phyloP scores from a whole-genome alignment of 2,797 vertebrate species.

The Silurus aristotelis region DNA sequence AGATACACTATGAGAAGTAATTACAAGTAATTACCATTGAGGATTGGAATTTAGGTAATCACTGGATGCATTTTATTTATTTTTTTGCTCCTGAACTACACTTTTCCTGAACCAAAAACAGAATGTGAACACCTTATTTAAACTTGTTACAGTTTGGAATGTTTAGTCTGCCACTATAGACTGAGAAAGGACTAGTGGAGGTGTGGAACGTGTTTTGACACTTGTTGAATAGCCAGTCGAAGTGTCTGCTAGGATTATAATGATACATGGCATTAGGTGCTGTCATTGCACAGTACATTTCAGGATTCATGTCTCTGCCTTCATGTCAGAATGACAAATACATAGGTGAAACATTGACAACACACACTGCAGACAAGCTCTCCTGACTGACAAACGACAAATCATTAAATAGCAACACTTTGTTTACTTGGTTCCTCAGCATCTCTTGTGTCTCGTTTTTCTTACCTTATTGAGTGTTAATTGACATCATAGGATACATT shows the following conservation, averaged over 20 bases:
- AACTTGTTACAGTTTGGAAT: slow-evolving; percentile 28
- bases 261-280: slow-evolving; percentile 18
- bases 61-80: not conserved
- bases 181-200: not conserved
- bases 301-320: slow-evolving; percentile 28
- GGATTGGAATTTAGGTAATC: not conserved
- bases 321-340: slow-evolving; percentile 44
- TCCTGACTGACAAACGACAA: not conserved
- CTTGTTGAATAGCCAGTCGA: not conserved
- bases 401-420: not conserved
- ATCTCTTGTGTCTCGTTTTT: not conserved
- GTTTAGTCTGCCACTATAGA: slow-evolving; percentile 31
- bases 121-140: slow-evolving; percentile 2
- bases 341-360: slow-evolving; percentile 35
- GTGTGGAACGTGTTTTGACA: not conserved
- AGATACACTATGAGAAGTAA: not conserved
- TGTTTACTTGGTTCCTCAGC: too few species aligned
- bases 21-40: not conserved
- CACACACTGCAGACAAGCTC: slow-evolving; percentile 4
- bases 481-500: slow-evolving; percentile 39
- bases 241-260: slow-evolving; percentile 30
- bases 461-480: not conserved
- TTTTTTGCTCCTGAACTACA: not conserved
- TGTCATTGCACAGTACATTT: slow-evolving; percentile 42
- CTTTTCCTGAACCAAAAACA: not conserved